Base-by-base conservation (phyloP, 2,888 invertebrate genomes). In the Cantharis lateralis region DNA sequence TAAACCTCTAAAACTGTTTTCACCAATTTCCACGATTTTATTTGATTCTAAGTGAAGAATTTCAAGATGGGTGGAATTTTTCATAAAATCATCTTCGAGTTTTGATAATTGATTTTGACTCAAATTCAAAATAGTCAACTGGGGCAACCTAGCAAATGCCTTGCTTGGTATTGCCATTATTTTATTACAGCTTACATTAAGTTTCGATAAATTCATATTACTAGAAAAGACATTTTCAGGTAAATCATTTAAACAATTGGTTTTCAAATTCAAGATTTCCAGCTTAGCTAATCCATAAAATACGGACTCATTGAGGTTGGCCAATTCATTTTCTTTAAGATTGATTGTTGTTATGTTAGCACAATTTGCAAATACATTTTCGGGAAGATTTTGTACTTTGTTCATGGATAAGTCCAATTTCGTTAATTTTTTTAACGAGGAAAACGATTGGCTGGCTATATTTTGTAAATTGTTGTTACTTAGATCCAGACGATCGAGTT, bases 241-340 rank as follows among this genome's bases (percentile, higher is more conserved):
- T 18, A 78, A 70, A 10, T 5, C 15, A 0, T 24, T 26, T 10
- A 78, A 20, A 7, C 26, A 11, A 68, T 78, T 78, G 18, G 15
- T 64, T 13, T 48, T 20, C 4, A 78, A 63, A 15, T 15, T 15
- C 5, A 78, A 5, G 1, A 11, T 7, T 20, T 72, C 24, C 3
- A 78, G 26, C 10, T 75, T 72, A 0, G 2, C 28, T 20, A 78
- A 66, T 3, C 72, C 78, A 26, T 48, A 62, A 26, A 78, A 78
- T 11, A 71, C 15, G 15, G 70, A 24, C 4, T 68, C 62, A 0
- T 68, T 68, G 9, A 75, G 16, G n/a, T 20, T 66, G 3, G 28
- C n/a, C 7, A 77, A 10, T 10, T 74, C 32, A 62, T 77, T 77
- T 5, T 74, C 18, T 10, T 20, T 71, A 10, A 77, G 24, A 48